Evolutionary conservation across 2,797 vertebrate genomes (phyloP), one percentile per base, ranked within the genome.

Genomic region (Perodicticus potto): DNA sequence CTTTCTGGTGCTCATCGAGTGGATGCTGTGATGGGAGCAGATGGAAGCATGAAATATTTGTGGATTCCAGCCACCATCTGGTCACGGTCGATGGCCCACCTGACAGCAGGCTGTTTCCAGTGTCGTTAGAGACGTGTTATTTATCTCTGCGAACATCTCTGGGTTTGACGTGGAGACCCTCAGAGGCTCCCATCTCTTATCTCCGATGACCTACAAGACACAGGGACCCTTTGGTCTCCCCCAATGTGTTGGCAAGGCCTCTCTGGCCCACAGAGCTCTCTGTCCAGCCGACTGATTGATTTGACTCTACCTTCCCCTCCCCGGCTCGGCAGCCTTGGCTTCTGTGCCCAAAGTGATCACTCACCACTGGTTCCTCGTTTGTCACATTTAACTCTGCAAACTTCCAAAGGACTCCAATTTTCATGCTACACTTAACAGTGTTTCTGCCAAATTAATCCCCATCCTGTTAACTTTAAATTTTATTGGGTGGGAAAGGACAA

Each of bases 31-130:
- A 80, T 86, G 86, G 96, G 95, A 59, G 90, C 97, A 98, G 97
- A 97, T 95, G 96, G 95, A 82, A 94, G 80, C 67, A 8, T 95
- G 96, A 95, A 96, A 93, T 97, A 97, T 97, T 88, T 93, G 88
- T 95, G 95, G 94, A 93, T 94, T 93, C 90, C 92, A 95, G 29
- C 85, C 89, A 89, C 98, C 98, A 98, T 98, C 98, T 97, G 98
- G 94, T 92, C 81, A 49, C 96, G 91, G 94, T 94, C 89, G 97
- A 97, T 97, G 97, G 97, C 97, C 96, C 96, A 93, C 93, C 96
- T 95, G 97, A 98, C 88, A 94, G 94, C 65, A 82, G 73, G 72
- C 96, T 97, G 95, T 92, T 89, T 91, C 95, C 77, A 63, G 85
- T 93, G 53, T 92, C 96, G 72, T 95, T 94, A 97, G 95, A 95